Evolutionary conservation across 23 tunicate species (phyloP).

Genomic region (Diplosoma virens): DNA sequence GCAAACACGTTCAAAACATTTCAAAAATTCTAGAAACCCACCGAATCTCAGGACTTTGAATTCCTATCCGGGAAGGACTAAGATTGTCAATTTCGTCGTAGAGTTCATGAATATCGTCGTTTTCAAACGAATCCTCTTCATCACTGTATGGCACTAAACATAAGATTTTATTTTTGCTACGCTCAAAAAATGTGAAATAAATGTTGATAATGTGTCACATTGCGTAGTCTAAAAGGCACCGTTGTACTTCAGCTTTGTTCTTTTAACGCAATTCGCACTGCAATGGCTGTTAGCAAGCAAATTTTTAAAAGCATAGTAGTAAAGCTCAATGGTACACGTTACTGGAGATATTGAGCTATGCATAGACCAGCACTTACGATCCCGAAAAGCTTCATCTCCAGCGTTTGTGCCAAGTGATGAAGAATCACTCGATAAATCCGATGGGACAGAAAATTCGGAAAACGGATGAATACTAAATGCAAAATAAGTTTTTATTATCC

Average conservation of each 20-base stretch:
- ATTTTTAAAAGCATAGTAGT: no score
- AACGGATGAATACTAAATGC: no score
- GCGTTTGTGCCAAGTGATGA: slow-evolving; percentile 41
- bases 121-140: slow-evolving; percentile 43
- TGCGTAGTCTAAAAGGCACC: no score
- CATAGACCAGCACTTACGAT: slow-evolving; percentile 17
- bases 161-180: not conserved
- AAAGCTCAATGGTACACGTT: no score
- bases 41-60: not conserved
- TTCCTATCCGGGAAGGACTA: slow-evolving; percentile 55
- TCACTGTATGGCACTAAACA: slow-evolving; percentile 17
- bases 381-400: slow-evolving; percentile 20
- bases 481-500: no score
- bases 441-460: slow-evolving; percentile 23
- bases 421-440: slow-evolving; percentile 50
- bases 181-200: not conserved
- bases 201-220: no score
- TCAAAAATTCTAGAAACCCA: no score
- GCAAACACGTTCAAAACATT: no score
- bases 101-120: slow-evolving; percentile 53
- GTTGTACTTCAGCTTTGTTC: no score
- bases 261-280: no score
- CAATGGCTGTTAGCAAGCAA: no score
- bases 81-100: slow-evolving; percentile 76
- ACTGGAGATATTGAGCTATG: not conserved